Percentiles rank a stretch among this genome's conserved stretches.
phyloP scores from a whole-genome alignment of 2,888 invertebrate species.

The Leptopilina myrica region DNA sequence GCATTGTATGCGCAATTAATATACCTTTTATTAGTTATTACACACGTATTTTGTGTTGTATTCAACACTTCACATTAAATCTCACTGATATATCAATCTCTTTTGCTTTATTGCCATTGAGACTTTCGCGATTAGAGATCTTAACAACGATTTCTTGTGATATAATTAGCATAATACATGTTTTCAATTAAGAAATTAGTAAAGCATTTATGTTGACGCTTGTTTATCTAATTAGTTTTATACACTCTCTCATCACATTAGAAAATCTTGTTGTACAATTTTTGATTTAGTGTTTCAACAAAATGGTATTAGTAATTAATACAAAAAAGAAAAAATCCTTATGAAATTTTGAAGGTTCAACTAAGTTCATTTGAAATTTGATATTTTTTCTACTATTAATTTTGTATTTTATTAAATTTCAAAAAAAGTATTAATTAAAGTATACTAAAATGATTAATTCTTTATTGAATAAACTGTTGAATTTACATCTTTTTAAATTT shows the following conservation, averaged over 20 bases:
- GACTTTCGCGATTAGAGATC: slow-evolving; percentile 23
- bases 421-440: no score
- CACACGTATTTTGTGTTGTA: slow-evolving; percentile 11
- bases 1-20: neutral
- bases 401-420: no score
- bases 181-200: slow-evolving; percentile 18
- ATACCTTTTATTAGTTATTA: slow-evolving; percentile 2
- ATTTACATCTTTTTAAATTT: no score
- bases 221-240: neutral
- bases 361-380: no score
- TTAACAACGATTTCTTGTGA: neutral
- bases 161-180: slow-evolving; percentile 19
- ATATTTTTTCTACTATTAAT: no score
- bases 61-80: slow-evolving; percentile 18
- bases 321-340: no score
- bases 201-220: neutral
- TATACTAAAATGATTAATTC: no score
- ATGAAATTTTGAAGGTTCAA: no score
- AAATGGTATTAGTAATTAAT: neutral
- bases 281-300: neutral
- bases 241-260: neutral
- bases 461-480: no score
- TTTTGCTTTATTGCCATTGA: neutral
- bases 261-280: neutral
- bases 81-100: slow-evolving; percentile 21